phyloP scores from a whole-genome alignment of 1,140 invertebrate genomes.

The Helicoverpa armigera region DNA sequence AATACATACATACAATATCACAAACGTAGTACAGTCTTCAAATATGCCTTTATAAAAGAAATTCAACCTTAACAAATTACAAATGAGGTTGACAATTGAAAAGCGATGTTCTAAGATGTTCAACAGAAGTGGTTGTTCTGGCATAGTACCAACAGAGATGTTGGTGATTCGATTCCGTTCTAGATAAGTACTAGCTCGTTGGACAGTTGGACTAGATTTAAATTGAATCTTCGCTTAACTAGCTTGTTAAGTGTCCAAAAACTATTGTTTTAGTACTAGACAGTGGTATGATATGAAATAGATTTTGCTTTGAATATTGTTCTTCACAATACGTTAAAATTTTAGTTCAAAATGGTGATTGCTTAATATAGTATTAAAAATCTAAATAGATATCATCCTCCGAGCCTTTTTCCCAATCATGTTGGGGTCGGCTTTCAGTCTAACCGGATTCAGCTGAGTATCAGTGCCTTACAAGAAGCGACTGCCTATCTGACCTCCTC shows the following conservation, averaged over 20 bases:
- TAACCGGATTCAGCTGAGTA: no score
- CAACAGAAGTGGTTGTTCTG: background rate
- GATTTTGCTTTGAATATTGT: background rate
- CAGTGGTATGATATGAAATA: background rate
- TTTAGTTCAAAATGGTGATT: no score
- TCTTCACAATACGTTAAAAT: background rate
- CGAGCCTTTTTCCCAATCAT: no score
- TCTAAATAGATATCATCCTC: no score
- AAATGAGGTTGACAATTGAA: no score
- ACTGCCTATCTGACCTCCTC: no score
- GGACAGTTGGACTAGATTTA: conserved; percentile 8
- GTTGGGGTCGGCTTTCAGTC: no score
- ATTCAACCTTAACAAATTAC: background rate
- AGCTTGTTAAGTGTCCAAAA: background rate
- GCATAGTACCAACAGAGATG: conserved; percentile 6
- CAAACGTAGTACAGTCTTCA: no score
- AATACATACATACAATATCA: no score
- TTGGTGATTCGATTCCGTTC: conserved; percentile 23
- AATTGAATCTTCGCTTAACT: conserved; percentile 23
- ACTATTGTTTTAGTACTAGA: background rate
- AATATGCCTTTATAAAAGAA: background rate
- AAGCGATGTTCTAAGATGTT: no score
- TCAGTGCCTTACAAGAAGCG: no score
- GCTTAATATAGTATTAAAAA: no score
- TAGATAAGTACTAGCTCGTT: conserved; percentile 23